These are phyloP conservation scores for Phyllotreta striolata DNA, from an alignment of 2,888 invertebrate genomes.

Conservation along the genomic window DNA sequence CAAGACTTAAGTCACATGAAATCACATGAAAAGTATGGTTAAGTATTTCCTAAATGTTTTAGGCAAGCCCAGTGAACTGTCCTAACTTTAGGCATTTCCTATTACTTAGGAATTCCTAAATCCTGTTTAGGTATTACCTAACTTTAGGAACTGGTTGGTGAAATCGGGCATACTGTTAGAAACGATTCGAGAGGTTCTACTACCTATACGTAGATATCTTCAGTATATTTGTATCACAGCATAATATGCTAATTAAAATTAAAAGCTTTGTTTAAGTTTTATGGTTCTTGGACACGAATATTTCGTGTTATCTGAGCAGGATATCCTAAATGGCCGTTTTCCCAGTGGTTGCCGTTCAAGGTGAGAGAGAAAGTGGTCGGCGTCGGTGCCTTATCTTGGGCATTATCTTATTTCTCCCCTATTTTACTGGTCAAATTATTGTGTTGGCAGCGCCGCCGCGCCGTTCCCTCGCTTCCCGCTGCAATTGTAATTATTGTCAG, in stretches of 20 bases:
- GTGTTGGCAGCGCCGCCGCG: slow-evolving; percentile 27
- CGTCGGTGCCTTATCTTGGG: slow-evolving; percentile 47
- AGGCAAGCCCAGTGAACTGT: too few species aligned
- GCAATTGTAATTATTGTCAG: slow-evolving; percentile 19
- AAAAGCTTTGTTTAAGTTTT: slow-evolving; percentile 47
- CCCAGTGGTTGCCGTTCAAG: slow-evolving; percentile 48
- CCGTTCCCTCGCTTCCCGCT: slow-evolving; percentile 11
- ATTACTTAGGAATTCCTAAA: too few species aligned
- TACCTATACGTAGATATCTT: too few species aligned
- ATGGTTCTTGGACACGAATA: slow-evolving; percentile 48
- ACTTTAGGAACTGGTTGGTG: too few species aligned
- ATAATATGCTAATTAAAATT: slow-evolving; percentile 41
- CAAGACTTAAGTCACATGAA: too few species aligned
- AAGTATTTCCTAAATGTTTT: too few species aligned
- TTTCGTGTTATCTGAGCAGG: slow-evolving; percentile 53
- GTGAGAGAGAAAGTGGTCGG: slow-evolving; percentile 37
- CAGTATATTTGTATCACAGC: slow-evolving; percentile 28
- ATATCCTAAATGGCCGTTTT: slow-evolving; percentile 56
- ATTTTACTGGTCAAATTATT: slow-evolving; percentile 36
- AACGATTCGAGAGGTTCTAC: too few species aligned
- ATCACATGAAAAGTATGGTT: too few species aligned
- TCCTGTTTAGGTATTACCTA: too few species aligned
- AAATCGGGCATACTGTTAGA: too few species aligned
- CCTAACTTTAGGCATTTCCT: too few species aligned
- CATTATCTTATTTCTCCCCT: slow-evolving; percentile 46